phyloP scores from a whole-genome alignment of 1,140 invertebrate species.

The Megalopta genalis region DNA sequence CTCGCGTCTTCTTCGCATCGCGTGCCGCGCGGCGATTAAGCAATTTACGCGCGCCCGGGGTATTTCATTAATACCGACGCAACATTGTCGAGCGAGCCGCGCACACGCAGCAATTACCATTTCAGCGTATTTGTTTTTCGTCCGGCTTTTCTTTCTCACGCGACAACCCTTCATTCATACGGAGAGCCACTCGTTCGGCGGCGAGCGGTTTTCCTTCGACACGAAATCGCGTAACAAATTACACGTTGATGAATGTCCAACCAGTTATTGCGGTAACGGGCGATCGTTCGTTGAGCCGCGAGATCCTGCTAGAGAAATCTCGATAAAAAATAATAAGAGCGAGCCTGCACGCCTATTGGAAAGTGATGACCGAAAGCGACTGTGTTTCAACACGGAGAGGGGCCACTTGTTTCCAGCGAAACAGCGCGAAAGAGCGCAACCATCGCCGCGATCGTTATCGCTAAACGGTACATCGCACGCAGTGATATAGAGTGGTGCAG shows the following conservation, averaged over 20 bases:
- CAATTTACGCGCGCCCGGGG: background rate
- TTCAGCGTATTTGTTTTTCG: background rate
- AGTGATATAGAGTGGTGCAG: background rate
- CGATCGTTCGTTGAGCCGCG: background rate
- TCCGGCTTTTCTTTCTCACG: background rate
- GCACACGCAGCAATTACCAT: background rate
- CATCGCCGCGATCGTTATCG: slow-evolving; percentile 11
- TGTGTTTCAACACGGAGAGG: background rate
- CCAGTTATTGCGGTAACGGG: background rate
- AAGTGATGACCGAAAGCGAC: background rate
- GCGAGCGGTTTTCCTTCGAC: background rate
- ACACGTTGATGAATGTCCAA: background rate
- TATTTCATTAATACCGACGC: background rate
- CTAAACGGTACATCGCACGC: background rate
- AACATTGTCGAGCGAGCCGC: background rate
- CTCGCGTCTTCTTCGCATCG: background rate
- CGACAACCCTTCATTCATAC: background rate
- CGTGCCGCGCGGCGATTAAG: background rate
- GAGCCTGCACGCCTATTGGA: background rate
- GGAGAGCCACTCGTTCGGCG: background rate
- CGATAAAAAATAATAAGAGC: background rate
- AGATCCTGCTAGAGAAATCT: slow-evolving; percentile 23
- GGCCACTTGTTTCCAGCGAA: background rate
- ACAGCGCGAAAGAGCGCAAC: background rate
- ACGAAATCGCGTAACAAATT: slow-evolving; percentile 4